These are phyloP conservation scores for Zoanthus sociatus DNA, from an alignment of 92 coral and sea anemone genomes.

Conservation along the genomic window DNA sequence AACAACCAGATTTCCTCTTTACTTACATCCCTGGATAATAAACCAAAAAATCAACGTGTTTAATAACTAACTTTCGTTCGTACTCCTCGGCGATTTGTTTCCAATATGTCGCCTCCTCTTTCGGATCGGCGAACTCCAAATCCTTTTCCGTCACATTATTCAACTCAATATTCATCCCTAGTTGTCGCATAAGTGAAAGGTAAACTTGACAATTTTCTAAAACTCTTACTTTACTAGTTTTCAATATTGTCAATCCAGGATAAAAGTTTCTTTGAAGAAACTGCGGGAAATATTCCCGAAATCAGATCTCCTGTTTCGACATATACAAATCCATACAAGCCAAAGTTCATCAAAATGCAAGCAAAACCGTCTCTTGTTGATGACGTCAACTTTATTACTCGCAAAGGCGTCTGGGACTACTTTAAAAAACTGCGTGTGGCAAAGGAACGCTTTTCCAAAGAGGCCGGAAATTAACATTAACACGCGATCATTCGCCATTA, in stretches of 20 bases:
- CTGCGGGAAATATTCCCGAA: constrained; percentile 46
- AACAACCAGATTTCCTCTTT: background rate
- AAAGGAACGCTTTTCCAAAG: background rate
- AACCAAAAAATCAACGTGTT: constrained; percentile 15
- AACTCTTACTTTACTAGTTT: constrained; percentile 48
- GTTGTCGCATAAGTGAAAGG: constrained; percentile 95
- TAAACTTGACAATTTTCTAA: constrained; percentile 50
- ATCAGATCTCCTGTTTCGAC: constrained; percentile 53
- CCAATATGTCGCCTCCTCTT: constrained; percentile 99
- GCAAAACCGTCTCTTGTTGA: constrained; percentile 80
- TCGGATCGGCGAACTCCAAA: constrained; percentile 99
- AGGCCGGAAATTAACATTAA: constrained; percentile 3
- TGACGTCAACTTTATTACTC: constrained; percentile 75
- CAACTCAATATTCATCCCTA: constrained; percentile 99
- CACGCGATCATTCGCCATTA: constrained; percentile 14
- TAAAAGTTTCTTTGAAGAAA: constrained; percentile 27
- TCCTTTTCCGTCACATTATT: constrained; percentile 94
- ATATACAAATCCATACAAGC: constrained; percentile 44
- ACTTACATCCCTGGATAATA: background rate
- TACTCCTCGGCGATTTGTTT: constrained; percentile 95
- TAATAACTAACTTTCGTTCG: constrained; percentile 88
- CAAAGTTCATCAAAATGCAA: constrained; percentile 76
- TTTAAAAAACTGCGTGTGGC: background rate
- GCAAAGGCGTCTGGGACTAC: constrained; percentile 45
- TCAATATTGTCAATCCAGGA: constrained; percentile 44